Conservation (phyloP, 37 sponge, comb jelly and placozoan genomes). For the Chondrosia reniformis region DNA sequence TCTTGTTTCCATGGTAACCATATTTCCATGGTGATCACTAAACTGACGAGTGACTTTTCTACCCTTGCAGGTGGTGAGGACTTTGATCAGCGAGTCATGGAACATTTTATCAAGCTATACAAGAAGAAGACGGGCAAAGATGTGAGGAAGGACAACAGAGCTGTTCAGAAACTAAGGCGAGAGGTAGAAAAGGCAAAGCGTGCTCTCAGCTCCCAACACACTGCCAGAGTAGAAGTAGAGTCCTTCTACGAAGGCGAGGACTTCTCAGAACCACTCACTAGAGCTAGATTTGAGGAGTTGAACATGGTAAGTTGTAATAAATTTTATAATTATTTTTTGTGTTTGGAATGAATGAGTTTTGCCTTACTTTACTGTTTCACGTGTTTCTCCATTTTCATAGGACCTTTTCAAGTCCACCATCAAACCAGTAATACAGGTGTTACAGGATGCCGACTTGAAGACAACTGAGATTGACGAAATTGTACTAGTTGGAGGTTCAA, state of each 20-base stretch:
- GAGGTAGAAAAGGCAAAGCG: conserved; percentile 99
- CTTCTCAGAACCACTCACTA: conserved; percentile 98
- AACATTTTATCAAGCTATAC: conserved; percentile 99
- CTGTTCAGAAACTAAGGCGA: conserved; percentile 96
- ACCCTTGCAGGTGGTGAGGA: conserved; percentile 85
- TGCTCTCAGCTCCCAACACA: conserved; percentile 91
- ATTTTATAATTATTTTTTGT: neutral
- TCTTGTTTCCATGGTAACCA: neutral
- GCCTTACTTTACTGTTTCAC: neutral
- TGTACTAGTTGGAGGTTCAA: conserved; percentile 98
- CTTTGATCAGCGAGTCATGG: conserved; percentile 99
- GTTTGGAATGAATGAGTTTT: neutral
- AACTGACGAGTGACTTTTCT: neutral
- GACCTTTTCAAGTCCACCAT: conserved; percentile 92
- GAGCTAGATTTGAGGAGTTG: conserved; percentile 98
- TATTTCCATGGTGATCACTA: neutral
- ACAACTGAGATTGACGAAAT: conserved; percentile 92
- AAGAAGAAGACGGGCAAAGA: conserved; percentile 99
- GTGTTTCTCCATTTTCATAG: conserved; percentile 8
- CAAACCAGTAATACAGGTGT: conserved; percentile 92
- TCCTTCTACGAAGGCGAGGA: conserved; percentile 97
- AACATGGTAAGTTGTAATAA: conserved; percentile 79
- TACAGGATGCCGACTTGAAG: conserved; percentile 88
- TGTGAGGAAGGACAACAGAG: conserved; percentile 87
- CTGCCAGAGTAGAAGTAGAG: conserved; percentile 92